Evolutionary conservation across 2,888 invertebrate genomes (phyloP), one percentile per base, ranked within the genome.

Genomic region (Athetis lepigone): DNA sequence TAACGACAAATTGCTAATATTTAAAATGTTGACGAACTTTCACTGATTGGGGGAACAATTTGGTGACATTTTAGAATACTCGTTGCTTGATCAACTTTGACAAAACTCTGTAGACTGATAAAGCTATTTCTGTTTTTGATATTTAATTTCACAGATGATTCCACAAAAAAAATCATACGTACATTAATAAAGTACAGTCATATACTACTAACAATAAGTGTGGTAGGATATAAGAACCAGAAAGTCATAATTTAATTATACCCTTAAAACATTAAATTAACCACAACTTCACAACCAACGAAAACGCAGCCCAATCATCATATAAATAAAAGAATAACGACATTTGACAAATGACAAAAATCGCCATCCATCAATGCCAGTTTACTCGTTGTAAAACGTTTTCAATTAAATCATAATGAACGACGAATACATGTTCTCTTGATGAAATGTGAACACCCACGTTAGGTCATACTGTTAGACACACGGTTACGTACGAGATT

Each of bases 361-460:
- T 79, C 56, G 84, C 83, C 85, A 92, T 92, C 89, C 84, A 91
- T 92, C 90, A 92, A 85, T 83, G 87, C 85, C 86, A 86, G 66
- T 71, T 82, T 72, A 76, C 79, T 81, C 80, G 85, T 88, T 87
- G 85, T 85, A 87, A 87, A 88, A 85, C 85, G 85, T 88, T 91
- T 92, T 90, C 89, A 91, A 92, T 92, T 90, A 90, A 88, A 86
- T 83, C 80, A 77, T 77, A 87, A 88, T 88, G 83, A 88, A 86
- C 85, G 86, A 90, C 88, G 88, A 88, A 79, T 80, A 86, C 89
- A 91, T 88, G 90, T 91, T 89, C 80, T 68, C 81, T 82, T 85
- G 86, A 90, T 87, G 85, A 87, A 86, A 85, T 87, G 87, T 88
- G 85, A 82, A 90, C 90, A 89, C 91, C 91, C 90, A 92, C 91